Conservation (phyloP, 2,888 invertebrate genomes). For the Fissipunctia ypsillon region DNA sequence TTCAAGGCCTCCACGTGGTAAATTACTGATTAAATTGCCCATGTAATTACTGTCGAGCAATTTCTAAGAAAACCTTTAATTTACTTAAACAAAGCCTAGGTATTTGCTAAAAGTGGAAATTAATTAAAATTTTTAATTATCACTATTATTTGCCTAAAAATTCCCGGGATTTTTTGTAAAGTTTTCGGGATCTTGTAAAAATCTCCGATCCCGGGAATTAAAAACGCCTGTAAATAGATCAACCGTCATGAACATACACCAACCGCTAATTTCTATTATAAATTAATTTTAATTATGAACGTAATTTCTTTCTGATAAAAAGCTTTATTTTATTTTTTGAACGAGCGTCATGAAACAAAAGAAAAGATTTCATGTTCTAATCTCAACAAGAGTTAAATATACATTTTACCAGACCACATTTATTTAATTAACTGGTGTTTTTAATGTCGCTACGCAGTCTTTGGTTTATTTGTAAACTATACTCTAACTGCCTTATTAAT, state of each 20-base stretch:
- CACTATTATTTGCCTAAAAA: background rate
- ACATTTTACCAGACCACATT: conserved; percentile 9
- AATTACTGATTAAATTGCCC: conserved; percentile 43
- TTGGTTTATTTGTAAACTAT: background rate
- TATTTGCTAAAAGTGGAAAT: background rate
- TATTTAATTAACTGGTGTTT: conserved; percentile 35
- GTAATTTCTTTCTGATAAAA: conserved; percentile 17
- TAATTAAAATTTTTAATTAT: background rate
- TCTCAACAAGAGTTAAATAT: conserved; percentile 25
- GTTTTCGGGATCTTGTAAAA: background rate
- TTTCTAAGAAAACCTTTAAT: conserved; percentile 13
- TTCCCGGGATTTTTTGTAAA: background rate
- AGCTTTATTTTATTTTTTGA: background rate
- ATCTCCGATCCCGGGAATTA: background rate
- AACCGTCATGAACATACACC: conserved; percentile 1
- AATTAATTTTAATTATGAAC: conserved; percentile 18
- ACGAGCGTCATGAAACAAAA: conserved; percentile 12
- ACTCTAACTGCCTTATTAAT: background rate
- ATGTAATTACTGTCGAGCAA: conserved; percentile 11
- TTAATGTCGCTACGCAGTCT: background rate
- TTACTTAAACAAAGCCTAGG: background rate
- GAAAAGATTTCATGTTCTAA: conserved; percentile 33
- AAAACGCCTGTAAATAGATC: conserved; percentile 4
- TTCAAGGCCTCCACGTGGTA: conserved; percentile 36
- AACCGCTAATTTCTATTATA: conserved; percentile 12